Evolutionary conservation across 2,888 invertebrate species (phyloP), one percentile per base, ranked within the genome.

Genomic region (Erynnis tages): DNA sequence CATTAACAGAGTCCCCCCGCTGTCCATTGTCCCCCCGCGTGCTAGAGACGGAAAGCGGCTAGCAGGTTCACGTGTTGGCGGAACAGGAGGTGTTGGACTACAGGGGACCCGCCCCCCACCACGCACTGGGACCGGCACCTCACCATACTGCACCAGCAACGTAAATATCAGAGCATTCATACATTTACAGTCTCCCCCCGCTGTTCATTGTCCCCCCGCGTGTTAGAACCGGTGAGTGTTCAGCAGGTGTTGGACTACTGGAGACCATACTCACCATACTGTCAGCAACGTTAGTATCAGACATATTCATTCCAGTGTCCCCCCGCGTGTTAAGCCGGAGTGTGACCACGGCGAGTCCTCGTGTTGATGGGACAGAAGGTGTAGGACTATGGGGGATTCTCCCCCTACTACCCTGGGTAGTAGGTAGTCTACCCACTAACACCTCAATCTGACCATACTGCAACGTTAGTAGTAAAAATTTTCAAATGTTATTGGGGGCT

Each of bases 71-170:
- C 74, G 96, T 93, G 2, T 83, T 73, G 0, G 64, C 67, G 1
- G 82, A 82, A 0, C 91, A 60, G 94, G 95, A 79, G 92, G 95
- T 60, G 89, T 70, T 91, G 93, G 53, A 98, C 97, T 0, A 92
- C 93, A 40, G 98, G 98, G 0, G 96, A 96, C 77, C 98, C 98
- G 0, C 91, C 91, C 40, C 98, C 98, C 0, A 95, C 94, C 16
- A 95, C 97, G 19, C 95, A 95, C 60, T 98, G 98, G 98, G 97
- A 97, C 79, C 94, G 96, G 63, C 96, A 97, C 77, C 91, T 93
- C 8, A 92, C 93, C 43, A 91, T 79, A 21, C 41, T 88, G 25
- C 68, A 72, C 91, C 89, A 93, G 7, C 76, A 75, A 56, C 77
- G 86, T 86, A 13, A 34, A 16, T 34, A 32, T 11, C 19, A 10